These are phyloP conservation scores for Mus spretus DNA, from an alignment of 2,797 vertebrate genomes.

Conservation along the genomic window DNA sequence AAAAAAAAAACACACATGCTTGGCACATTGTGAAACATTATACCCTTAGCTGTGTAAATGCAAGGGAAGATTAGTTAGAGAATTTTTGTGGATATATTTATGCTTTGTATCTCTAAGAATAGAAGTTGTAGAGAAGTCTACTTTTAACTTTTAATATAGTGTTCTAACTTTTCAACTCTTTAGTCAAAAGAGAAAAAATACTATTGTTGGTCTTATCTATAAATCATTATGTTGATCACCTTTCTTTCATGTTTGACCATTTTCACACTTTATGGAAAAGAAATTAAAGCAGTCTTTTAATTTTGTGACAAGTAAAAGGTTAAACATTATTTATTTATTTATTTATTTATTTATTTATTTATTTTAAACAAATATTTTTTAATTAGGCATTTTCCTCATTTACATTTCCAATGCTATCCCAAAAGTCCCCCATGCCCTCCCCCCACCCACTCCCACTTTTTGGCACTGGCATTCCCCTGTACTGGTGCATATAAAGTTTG, in stretches of 20 bases:
- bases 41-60: background rate
- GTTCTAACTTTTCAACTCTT: background rate
- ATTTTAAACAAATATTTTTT: too few species aligned
- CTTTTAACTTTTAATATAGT: conserved; percentile 14
- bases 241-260: conserved; percentile 14
- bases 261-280: background rate
- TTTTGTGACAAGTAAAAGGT: conserved; percentile 2
- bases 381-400: too few species aligned
- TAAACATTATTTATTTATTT: background rate
- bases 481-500: too few species aligned
- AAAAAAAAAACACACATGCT: background rate
- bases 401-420: too few species aligned
- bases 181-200: background rate
- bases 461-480: too few species aligned
- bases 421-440: too few species aligned
- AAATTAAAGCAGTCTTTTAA: background rate
- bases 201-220: background rate
- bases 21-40: background rate
- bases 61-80: background rate
- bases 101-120: conserved; percentile 13
- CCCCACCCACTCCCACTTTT: too few species aligned
- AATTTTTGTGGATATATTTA: background rate
- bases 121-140: background rate
- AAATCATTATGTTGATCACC: conserved; percentile 13
- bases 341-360: too few species aligned